Percentiles rank a stretch among this genome's conserved stretches.
Evolutionary conservation across 2,797 vertebrate genomes (phyloP).

Genomic region (Helostoma temminkii): DNA sequence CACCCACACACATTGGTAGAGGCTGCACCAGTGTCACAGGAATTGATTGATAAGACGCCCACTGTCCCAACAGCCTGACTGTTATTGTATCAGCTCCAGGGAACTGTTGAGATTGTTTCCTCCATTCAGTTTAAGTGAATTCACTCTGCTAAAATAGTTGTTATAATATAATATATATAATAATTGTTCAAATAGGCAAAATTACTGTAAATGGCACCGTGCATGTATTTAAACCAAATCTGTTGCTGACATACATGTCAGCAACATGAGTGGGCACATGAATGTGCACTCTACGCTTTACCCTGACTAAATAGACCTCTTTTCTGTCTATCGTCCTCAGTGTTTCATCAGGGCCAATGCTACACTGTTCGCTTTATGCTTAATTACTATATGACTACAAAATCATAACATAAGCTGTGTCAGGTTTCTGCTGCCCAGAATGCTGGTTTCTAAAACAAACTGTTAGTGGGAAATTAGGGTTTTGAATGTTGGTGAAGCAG

Average conservation of each 20-base stretch:
- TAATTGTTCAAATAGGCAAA: constrained; percentile 29
- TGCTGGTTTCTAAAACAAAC: constrained; percentile 72
- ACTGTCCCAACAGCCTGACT: constrained; percentile 27
- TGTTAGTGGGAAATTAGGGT: constrained; percentile 52
- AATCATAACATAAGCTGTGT: constrained; percentile 74
- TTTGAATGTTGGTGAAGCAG: constrained; percentile 47
- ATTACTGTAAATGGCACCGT: constrained; percentile 10
- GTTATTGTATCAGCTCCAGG: constrained; percentile 35
- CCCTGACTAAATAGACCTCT: constrained; percentile 37
- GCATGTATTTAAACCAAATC: constrained; percentile 42
- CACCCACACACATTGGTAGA: constrained; percentile 53
- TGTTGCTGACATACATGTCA: constrained; percentile 46
- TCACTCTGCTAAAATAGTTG: constrained; percentile 24
- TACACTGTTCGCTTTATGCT: constrained; percentile 67
- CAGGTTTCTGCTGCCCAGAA: constrained; percentile 62
- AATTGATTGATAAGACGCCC: constrained; percentile 48
- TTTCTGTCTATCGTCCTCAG: constrained; percentile 55
- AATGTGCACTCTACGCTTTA: constrained; percentile 27
- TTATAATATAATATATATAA: no score
- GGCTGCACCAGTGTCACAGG: constrained; percentile 32
- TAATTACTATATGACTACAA: constrained; percentile 73
- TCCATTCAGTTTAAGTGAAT: constrained; percentile 13
- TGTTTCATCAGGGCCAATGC: constrained; percentile 56
- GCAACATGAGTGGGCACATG: no score
- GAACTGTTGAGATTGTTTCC: constrained; percentile 39